Evolutionary conservation across 1,140 invertebrate species (phyloP).

Genomic region (Bombus impatiens): DNA sequence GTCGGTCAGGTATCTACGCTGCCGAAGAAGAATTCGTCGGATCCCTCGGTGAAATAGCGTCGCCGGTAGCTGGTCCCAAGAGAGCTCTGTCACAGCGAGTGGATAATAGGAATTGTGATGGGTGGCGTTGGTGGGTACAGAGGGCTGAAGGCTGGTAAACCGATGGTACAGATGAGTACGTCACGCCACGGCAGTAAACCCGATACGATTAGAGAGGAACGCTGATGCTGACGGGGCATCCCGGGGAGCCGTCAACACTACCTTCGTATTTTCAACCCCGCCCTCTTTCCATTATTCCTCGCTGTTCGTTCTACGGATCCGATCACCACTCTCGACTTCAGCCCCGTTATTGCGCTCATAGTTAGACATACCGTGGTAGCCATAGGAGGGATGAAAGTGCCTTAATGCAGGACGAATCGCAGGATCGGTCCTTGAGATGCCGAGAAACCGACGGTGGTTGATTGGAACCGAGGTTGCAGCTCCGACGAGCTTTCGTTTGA

Average conservation of each 20-base stretch:
- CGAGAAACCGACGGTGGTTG: background rate
- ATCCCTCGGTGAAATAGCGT: constrained; percentile 59
- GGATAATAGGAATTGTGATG: constrained; percentile 80
- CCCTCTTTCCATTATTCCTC: constrained; percentile 59
- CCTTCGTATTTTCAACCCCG: constrained; percentile 63
- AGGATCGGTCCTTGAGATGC: background rate
- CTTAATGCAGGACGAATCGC: background rate
- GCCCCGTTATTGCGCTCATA: constrained; percentile 21
- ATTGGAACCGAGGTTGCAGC: background rate
- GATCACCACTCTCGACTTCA: background rate
- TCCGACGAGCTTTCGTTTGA: background rate
- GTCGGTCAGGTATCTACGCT: constrained; percentile 52
- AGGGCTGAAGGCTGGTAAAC: constrained; percentile 68
- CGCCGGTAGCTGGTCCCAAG: constrained; percentile 69
- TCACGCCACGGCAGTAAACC: constrained; percentile 81
- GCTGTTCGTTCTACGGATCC: background rate
- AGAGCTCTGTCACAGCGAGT: constrained; percentile 80
- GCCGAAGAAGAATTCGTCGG: constrained; percentile 45
- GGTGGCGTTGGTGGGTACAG: constrained; percentile 67
- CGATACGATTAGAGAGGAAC: constrained; percentile 78
- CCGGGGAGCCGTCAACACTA: constrained; percentile 80
- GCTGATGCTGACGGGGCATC: constrained; percentile 79
- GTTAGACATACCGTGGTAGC: constrained; percentile 9
- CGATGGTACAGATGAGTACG: constrained; percentile 77
- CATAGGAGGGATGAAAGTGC: constrained; percentile 1